Percentiles rank a stretch among this genome's conserved stretches.
Evolutionary conservation across 2,797 vertebrate species (phyloP).

Genomic region (Tolypeutes matacus): DNA sequence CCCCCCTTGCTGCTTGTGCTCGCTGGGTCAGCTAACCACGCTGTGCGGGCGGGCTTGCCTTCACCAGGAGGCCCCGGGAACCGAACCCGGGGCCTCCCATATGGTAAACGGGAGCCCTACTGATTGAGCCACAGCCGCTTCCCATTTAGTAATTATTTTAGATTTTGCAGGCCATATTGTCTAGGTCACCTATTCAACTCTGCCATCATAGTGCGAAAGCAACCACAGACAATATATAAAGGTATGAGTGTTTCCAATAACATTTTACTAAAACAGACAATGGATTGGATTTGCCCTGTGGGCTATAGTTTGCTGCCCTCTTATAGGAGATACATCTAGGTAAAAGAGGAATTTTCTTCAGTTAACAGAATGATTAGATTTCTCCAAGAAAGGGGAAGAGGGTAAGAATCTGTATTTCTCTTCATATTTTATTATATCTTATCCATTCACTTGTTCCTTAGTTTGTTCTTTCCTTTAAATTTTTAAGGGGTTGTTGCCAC

Average conservation of each 20-base stretch:
- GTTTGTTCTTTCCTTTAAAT: constrained; percentile 36
- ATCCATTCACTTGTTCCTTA: constrained; percentile 6
- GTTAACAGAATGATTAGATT: constrained; percentile 21
- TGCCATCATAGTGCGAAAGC: too few species aligned
- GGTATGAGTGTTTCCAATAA: background rate
- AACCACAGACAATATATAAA: background rate
- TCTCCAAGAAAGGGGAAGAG: constrained; percentile 18
- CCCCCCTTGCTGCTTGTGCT: too few species aligned
- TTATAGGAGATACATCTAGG: background rate
- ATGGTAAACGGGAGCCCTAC: too few species aligned
- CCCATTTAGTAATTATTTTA: background rate
- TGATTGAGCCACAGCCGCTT: too few species aligned
- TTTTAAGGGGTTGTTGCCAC: background rate
- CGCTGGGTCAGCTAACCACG: too few species aligned
- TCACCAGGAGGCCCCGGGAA: too few species aligned
- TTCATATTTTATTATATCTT: constrained; percentile 34
- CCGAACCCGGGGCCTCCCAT: too few species aligned
- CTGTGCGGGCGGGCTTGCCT: too few species aligned
- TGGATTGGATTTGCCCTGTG: background rate
- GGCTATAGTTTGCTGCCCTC: background rate
- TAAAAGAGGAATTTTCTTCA: constrained; percentile 52
- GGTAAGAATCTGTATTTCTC: constrained; percentile 55
- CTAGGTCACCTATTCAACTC: too few species aligned
- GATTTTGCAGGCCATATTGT: background rate
- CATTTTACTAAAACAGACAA: background rate